A percentile compares a stretch with the other conserved stretches of the same genome.
Evolutionary conservation across 1,140 invertebrate genomes (phyloP).

Genomic region (Lordiphosa collinella): DNA sequence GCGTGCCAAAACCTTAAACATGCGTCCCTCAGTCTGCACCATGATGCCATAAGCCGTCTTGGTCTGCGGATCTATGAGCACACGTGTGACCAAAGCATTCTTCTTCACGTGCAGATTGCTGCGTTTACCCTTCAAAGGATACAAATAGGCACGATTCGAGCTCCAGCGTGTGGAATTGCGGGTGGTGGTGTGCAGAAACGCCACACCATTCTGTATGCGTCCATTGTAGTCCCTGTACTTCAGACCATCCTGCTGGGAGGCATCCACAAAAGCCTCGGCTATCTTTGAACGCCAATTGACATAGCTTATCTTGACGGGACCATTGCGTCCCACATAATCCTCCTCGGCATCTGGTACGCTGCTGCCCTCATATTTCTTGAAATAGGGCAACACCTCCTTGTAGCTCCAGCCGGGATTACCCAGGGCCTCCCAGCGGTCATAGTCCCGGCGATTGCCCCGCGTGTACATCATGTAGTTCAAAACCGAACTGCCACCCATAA

Average conservation of each 20-base stretch:
- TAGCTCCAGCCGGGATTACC: conserved; percentile 92
- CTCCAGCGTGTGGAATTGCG: conserved; percentile 87
- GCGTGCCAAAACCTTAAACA: conserved; percentile 82
- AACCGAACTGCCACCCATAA: conserved; percentile 91
- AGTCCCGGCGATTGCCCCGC: conserved; percentile 87
- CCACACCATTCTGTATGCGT: conserved; percentile 83
- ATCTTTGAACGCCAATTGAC: conserved; percentile 84
- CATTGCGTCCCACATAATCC: conserved; percentile 82
- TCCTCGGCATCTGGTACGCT: conserved; percentile 81
- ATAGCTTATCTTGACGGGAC: conserved; percentile 80
- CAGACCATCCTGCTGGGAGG: conserved; percentile 84
- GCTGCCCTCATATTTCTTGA: conserved; percentile 88
- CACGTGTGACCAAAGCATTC: conserved; percentile 84
- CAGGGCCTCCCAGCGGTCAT: conserved; percentile 87
- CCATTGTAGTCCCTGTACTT: conserved; percentile 88
- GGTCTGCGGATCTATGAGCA: conserved; percentile 86
- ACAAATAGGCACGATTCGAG: conserved; percentile 87
- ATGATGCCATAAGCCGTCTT: conserved; percentile 85
- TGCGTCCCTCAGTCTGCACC: conserved; percentile 81
- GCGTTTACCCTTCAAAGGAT: conserved; percentile 82
- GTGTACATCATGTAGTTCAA: conserved; percentile 96
- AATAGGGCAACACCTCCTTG: conserved; percentile 90
- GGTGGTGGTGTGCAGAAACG: conserved; percentile 84
- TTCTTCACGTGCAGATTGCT: conserved; percentile 85
- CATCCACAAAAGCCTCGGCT: conserved; percentile 85